phyloP scores from a whole-genome alignment of 2,888 invertebrate genomes.

The Pyrocoelia pectoralis region DNA sequence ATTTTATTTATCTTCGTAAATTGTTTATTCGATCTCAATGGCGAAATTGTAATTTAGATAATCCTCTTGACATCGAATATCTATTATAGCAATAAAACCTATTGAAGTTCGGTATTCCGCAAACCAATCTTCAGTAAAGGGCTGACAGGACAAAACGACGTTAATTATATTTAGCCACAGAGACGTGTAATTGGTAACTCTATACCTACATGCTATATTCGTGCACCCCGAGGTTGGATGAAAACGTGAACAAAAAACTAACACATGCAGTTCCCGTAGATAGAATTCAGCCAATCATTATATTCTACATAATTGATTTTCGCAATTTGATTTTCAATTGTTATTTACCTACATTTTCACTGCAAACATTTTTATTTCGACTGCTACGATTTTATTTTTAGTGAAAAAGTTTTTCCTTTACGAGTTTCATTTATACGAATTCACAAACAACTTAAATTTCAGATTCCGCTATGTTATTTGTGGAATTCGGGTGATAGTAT shows the following conservation, averaged over 20 bases:
- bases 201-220: slow-evolving; percentile 35
- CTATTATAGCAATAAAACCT: slow-evolving; percentile 13
- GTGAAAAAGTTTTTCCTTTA: too few relatives aligned
- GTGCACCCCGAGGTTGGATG: slow-evolving; percentile 29
- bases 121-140: slow-evolving; percentile 32
- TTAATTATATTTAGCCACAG: slow-evolving; percentile 44
- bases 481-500: too few relatives aligned
- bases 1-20: background rate
- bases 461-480: too few relatives aligned
- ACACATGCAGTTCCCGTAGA: slow-evolving; percentile 24
- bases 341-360: background rate
- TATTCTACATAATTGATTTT: slow-evolving; percentile 26
- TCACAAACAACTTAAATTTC: too few relatives aligned
- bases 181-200: slow-evolving; percentile 45
- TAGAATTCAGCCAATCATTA: slow-evolving; percentile 22
- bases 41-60: slow-evolving; percentile 5
- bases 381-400: too few relatives aligned
- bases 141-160: slow-evolving; percentile 41
- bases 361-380: too few relatives aligned
- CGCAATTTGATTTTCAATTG: slow-evolving; percentile 6
- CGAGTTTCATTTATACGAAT: too few relatives aligned
- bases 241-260: slow-evolving; percentile 42
- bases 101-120: slow-evolving; percentile 16
- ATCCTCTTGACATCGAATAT: slow-evolving; percentile 1
- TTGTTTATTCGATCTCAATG: background rate